phyloP scores from a whole-genome alignment of 2,797 vertebrate genomes.

The Myotis planiceps region DNA sequence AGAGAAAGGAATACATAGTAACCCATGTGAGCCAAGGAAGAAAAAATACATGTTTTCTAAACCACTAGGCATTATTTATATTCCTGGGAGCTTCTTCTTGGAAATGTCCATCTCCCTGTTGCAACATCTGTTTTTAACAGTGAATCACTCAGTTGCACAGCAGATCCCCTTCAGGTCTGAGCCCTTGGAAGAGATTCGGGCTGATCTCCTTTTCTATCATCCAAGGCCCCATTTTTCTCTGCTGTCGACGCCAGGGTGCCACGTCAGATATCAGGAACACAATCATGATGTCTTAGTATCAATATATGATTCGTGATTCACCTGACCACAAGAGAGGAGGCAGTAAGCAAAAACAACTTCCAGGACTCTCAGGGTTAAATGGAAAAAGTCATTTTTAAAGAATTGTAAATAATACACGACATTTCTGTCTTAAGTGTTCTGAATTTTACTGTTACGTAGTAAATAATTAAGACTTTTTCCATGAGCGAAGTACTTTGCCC shows the following conservation, averaged over 20 bases:
- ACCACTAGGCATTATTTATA: not conserved
- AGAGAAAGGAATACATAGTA: not conserved
- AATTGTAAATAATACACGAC: conserved; percentile 54
- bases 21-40: not conserved
- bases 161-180: conserved; percentile 13
- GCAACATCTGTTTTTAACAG: not conserved
- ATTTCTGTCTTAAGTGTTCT: not conserved
- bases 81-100: not conserved
- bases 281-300: not conserved
- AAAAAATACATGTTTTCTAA: not conserved
- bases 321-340: not conserved
- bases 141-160: not conserved
- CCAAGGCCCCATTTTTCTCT: not conserved
- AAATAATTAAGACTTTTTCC: conserved; percentile 13
- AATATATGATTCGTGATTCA: not conserved
- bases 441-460: not conserved
- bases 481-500: not conserved
- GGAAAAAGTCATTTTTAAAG: conserved; percentile 35
- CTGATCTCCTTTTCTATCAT: conserved; percentile 42
- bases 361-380: not conserved
- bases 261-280: not conserved
- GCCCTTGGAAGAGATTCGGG: not conserved
- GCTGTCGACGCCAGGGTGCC: not conserved
- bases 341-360: not conserved
- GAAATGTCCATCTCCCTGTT: not conserved